A percentile compares a stretch with the other conserved stretches of the same genome.
phyloP scores from a whole-genome alignment of 2,888 invertebrate genomes.

The Orchesella flavescens region DNA sequence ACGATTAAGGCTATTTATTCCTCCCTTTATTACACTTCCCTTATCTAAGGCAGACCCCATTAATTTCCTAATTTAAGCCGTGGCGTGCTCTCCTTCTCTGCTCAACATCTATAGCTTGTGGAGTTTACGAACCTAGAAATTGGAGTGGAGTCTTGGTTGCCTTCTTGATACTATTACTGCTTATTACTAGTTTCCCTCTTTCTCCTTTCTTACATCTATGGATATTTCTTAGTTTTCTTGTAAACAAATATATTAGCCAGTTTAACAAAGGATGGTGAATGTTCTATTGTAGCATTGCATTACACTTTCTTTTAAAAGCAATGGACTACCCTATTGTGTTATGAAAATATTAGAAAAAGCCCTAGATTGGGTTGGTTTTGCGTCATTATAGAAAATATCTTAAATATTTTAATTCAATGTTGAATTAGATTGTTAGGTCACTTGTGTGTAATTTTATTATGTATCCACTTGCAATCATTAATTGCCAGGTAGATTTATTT shows the following conservation, averaged over 20 bases:
- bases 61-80: slow-evolving; percentile 63
- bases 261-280: no score
- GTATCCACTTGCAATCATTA: slow-evolving; percentile 56
- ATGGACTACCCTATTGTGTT: no score
- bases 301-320: slow-evolving; percentile 7
- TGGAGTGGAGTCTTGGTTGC: slow-evolving; percentile 21
- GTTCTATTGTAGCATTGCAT: no score
- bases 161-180: neutral
- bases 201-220: neutral
- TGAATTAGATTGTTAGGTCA: no score
- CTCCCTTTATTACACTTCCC: slow-evolving; percentile 54
- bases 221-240: no score
- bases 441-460: no score
- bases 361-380: no score
- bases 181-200: neutral
- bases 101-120: neutral
- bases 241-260: no score
- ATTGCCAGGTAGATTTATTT: slow-evolving; percentile 59
- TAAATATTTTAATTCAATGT: no score
- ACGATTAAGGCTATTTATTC: slow-evolving; percentile 63
- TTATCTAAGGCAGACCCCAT: slow-evolving; percentile 62
- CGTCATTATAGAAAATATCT: no score
- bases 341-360: no score
- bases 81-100: neutral
- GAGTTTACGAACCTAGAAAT: slow-evolving; percentile 54